Evolutionary conservation across 2,888 invertebrate genomes (phyloP), one percentile per base, ranked within the genome.

Genomic region (Germaria angustata): DNA sequence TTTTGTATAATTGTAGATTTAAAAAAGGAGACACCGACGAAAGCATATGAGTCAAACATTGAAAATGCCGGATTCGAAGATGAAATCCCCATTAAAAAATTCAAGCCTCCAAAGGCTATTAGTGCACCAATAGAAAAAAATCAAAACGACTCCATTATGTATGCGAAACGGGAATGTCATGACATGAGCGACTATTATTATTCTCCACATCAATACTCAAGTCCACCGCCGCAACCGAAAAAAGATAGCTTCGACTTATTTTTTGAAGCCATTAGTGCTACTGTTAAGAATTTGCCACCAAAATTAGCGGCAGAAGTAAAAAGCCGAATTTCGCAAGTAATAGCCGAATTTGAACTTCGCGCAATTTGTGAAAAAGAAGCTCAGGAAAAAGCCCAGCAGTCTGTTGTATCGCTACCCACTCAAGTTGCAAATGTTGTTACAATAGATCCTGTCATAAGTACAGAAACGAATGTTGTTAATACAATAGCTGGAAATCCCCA

Each of bases 241-340:
- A 82, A 82, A 39, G 87, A 88, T 49, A 87, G 86, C 55, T 89
- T 89, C 59, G 89, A 89, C 63, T 77, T 89, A 68, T 89, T 89
- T 53, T 89, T 89, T 22, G 89, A 89, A 59, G 89, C 90, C 24
- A 87, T 88, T 2, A 87, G 89, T 73, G 86, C 88, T 53, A 87
- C 86, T 51, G 88, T 89, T 17, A 89, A 89, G 75, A 83, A 79
- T 4, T 81, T 89, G 41, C 89, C 89, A 2, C 88, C 89, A 0
- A 89, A 89, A 80, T 44, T 89, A 59, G 89, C 89, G 0, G 87
- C 89, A 0, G 90, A 89, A 69, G 87, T 88, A 2, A 89, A 89
- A 65, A 88, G 86, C 68, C 86, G 87, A 22, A 86, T 89, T 15
- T 88, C 89, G 0, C 89, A 89, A 53, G 86, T 89, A 17, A 86